phyloP scores from a whole-genome alignment of 2,888 invertebrate genomes.

The Apotomis betuletana region DNA sequence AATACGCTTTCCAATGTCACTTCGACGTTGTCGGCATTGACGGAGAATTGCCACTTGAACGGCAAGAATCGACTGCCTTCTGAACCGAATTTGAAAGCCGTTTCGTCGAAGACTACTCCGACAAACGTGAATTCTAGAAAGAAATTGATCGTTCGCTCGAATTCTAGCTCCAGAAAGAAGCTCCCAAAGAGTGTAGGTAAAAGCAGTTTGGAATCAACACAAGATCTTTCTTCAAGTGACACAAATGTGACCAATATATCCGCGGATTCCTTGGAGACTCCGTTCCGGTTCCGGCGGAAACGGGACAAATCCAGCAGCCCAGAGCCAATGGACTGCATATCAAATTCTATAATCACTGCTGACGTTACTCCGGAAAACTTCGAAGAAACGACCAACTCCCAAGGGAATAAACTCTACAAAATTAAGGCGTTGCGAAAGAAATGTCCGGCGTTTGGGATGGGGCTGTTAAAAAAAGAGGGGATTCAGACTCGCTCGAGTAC shows the following conservation, averaged over 20 bases:
- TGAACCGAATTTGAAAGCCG: constrained; percentile 70
- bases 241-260: constrained; percentile 80
- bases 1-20: constrained; percentile 68
- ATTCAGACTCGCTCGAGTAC: constrained; percentile 78
- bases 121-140: constrained; percentile 65
- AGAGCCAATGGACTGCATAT: constrained; percentile 77
- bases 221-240: constrained; percentile 78
- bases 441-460: constrained; percentile 72
- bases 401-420: constrained; percentile 78
- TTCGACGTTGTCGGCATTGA: constrained; percentile 72
- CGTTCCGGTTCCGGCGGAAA: constrained; percentile 76
- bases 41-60: constrained; percentile 78
- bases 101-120: constrained; percentile 55
- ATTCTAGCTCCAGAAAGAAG: constrained; percentile 74
- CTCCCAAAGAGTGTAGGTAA: constrained; percentile 70
- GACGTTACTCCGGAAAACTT: constrained; percentile 76
- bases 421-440: constrained; percentile 79
- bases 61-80: constrained; percentile 74
- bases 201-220: constrained; percentile 64
- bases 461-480: constrained; percentile 74
- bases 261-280: constrained; percentile 75
- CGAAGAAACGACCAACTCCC: constrained; percentile 77
- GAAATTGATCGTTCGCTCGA: constrained; percentile 74
- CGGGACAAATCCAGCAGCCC: constrained; percentile 76
- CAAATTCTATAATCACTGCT: constrained; percentile 71